These are phyloP conservation scores for Ianthella basta DNA, from an alignment of 37 sponge, comb jelly and placozoan genomes.

Conservation along the genomic window DNA sequence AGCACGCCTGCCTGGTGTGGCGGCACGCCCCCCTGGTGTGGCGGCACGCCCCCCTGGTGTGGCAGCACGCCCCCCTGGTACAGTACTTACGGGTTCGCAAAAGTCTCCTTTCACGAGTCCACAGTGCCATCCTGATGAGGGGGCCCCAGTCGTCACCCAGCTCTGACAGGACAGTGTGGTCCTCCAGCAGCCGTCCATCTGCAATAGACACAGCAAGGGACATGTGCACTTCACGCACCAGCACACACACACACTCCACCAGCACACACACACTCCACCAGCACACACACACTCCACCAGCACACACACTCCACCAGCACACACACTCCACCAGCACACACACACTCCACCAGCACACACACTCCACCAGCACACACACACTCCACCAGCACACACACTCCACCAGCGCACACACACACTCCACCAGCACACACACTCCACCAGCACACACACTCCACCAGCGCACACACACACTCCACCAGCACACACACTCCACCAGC, in stretches of 20 bases:
- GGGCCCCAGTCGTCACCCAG: slow-evolving; percentile 28
- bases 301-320: slow-evolving; percentile 18
- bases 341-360: not conserved
- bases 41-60: too few species aligned
- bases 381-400: not conserved
- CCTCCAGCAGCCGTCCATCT: not conserved
- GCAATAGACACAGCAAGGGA: not conserved
- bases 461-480: too few species aligned
- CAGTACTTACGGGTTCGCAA: not conserved
- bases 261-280: not conserved
- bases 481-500: too few species aligned
- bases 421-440: too few species aligned
- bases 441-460: too few species aligned
- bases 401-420: slow-evolving; percentile 2
- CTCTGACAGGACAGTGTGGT: slow-evolving; percentile 4
- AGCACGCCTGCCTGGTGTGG: too few species aligned
- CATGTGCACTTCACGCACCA: not conserved
- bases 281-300: slow-evolving; percentile 10
- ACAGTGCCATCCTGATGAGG: not conserved
- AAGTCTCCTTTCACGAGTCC: not conserved
- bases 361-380: not conserved
- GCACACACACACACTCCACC: slow-evolving; percentile 3
- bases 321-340: not conserved
- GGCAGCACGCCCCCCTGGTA: too few species aligned
- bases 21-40: too few species aligned